Percentiles rank a stretch among this genome's conserved stretches.
phyloP scores from a whole-genome alignment of 2,113 vertebrate genomes.

The Phalacrocorax aristotelis region DNA sequence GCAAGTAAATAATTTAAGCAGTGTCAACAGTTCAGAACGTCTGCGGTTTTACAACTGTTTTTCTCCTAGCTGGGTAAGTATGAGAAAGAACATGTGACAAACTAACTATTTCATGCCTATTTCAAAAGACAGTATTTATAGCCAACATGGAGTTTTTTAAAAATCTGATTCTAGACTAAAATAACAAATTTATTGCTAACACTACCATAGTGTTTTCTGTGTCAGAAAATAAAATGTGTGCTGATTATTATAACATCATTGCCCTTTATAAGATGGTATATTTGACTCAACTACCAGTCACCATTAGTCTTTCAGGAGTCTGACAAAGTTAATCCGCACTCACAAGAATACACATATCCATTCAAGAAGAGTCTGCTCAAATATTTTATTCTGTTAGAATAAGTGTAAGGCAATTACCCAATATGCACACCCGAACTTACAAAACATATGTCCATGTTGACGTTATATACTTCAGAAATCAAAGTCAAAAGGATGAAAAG shows the following conservation, averaged over 20 bases:
- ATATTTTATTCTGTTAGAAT: neutral
- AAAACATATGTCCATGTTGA: neutral
- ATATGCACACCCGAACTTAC: neutral
- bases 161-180: neutral
- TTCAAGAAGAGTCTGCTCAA: neutral
- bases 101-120: neutral
- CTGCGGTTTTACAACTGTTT: neutral
- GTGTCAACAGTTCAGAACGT: neutral
- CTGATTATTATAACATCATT: neutral
- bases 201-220: neutral
- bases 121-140: neutral
- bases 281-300: neutral
- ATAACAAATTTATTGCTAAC: neutral
- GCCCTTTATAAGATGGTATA: rapidly evolving
- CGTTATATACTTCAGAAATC: neutral
- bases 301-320: neutral
- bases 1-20: conserved; percentile 6
- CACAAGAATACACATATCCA: neutral
- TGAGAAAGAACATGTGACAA: neutral
- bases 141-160: neutral
- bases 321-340: neutral
- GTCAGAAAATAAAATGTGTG: neutral
- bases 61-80: neutral
- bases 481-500: neutral
- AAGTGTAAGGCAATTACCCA: neutral